A percentile compares a stretch with the other conserved stretches of the same genome.
phyloP scores from a whole-genome alignment of 2,113 vertebrate species.

The Seriola aureovittata region DNA sequence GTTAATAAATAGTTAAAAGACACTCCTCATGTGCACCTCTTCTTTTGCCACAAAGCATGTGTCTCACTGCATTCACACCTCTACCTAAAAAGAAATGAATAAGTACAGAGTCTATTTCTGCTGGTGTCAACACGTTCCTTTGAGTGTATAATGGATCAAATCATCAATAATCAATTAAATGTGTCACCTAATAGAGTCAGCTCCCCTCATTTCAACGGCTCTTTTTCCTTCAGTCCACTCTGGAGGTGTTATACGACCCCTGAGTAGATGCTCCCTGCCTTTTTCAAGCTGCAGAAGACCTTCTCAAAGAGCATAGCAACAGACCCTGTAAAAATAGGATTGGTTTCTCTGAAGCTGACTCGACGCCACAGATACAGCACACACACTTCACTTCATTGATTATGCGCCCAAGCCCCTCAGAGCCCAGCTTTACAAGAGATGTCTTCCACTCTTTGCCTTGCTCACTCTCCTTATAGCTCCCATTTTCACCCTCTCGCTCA shows the following conservation, averaged over 20 bases:
- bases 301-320: conserved; percentile 86
- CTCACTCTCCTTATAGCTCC: conserved; percentile 57
- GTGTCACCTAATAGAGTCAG: conserved; percentile 59
- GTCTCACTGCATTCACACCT: conserved; percentile 75
- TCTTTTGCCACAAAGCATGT: conserved; percentile 41
- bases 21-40: conserved; percentile 25
- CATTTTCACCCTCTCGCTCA: conserved; percentile 65
- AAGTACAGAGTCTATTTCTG: conserved; percentile 66
- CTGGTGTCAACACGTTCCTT: conserved; percentile 76
- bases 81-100: conserved; percentile 62
- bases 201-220: conserved; percentile 38
- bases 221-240: conserved; percentile 58
- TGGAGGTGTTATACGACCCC: conserved; percentile 74
- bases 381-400: conserved; percentile 84
- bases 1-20: conserved; percentile 57
- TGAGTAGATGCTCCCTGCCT: conserved; percentile 46
- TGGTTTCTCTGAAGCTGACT: conserved; percentile 79
- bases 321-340: conserved; percentile 87
- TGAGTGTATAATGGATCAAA: conserved; percentile 76
- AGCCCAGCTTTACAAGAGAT: conserved; percentile 81
- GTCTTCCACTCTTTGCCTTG: conserved; percentile 68
- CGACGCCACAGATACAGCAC: conserved; percentile 78
- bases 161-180: conserved; percentile 83
- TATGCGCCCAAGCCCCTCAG: conserved; percentile 81
- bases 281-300: conserved; percentile 67